Evolutionary conservation across 1,140 invertebrate species (phyloP), one percentile per base, ranked within the genome.

Genomic region (Musca vetustissima): DNA sequence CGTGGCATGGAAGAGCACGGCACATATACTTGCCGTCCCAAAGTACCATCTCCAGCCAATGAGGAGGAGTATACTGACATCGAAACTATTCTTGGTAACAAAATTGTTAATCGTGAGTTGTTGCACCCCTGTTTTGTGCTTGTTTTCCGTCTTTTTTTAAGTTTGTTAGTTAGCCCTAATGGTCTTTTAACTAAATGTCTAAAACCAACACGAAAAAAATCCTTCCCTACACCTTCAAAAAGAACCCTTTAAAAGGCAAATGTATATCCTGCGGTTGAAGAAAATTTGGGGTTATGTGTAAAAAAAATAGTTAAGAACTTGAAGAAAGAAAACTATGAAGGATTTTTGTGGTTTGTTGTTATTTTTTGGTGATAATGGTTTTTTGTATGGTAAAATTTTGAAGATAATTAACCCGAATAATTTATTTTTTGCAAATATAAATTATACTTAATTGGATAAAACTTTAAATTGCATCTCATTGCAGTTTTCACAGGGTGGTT

Each of bases 1-100:
- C 73, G 84, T 53, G 75, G 76, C 65, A 64, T 87, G 6, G 79
- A 74, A 59, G 78, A 85, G 75, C 79, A 77, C 65, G 81, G 73
- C 73, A 74, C 66, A 28, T 85, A 83, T 75, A 76, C 70, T 67
- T 90, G 88, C 78, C 72, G 68, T 43, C 86, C 86, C 73, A 72
- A 75, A 71, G 13, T 67, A 68, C 76, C 79, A 4, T 71, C 71
- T 21, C 68, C 55, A 17, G 69, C 70, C 14, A 70, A 67, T 17
- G 79, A 81, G 66, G 75, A 76, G 68, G 69, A 69, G 66, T 71
- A 22, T 72, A 76, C 64, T 24, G 67, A 71, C 69, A 69, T 74
- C 75, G 71, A 72, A 78, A 80, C 78, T 77, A 69, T 68, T 71
- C 71, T 73, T 77, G 79, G 79, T 81, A 81, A 81, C 79, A 72